Conservation (phyloP, 23 tunicate genomes). For the Ciona savignyi region DNA sequence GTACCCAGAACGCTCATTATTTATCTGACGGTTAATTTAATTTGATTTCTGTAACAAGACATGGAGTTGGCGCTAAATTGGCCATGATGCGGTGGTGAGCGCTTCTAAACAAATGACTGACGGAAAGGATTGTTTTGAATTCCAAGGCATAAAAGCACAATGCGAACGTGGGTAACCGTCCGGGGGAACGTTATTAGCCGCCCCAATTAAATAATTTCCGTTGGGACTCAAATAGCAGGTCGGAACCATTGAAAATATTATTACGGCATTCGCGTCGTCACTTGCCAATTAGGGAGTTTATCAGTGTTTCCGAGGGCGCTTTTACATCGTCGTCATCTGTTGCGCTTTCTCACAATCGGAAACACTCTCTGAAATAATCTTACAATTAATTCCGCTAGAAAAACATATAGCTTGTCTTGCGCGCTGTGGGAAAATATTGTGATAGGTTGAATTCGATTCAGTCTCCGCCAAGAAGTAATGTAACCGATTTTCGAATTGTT, state of each 20-base stretch:
- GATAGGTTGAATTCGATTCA: neutral
- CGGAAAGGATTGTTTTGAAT: neutral
- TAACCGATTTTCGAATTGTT: neutral
- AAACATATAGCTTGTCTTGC: neutral
- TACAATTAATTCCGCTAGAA: neutral
- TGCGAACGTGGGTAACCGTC: neutral
- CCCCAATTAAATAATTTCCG: neutral
- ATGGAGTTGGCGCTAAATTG: too few species aligned
- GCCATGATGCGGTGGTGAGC: too few species aligned
- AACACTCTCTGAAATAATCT: neutral
- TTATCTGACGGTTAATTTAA: too few species aligned
- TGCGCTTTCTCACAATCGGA: too few species aligned
- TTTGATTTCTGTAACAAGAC: too few species aligned
- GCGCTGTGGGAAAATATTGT: neutral
- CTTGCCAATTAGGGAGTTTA: neutral
- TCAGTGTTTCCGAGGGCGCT: neutral
- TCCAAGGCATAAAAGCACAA: neutral
- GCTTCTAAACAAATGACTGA: neutral
- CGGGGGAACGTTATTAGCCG: neutral
- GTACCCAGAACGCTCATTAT: too few species aligned
- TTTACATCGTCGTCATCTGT: too few species aligned
- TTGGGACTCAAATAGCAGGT: neutral
- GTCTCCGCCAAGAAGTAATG: neutral
- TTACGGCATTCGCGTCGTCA: neutral
- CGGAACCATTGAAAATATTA: neutral